Conservation (phyloP, 2,113 vertebrate genomes). For the Embiotoca jacksoni region DNA sequence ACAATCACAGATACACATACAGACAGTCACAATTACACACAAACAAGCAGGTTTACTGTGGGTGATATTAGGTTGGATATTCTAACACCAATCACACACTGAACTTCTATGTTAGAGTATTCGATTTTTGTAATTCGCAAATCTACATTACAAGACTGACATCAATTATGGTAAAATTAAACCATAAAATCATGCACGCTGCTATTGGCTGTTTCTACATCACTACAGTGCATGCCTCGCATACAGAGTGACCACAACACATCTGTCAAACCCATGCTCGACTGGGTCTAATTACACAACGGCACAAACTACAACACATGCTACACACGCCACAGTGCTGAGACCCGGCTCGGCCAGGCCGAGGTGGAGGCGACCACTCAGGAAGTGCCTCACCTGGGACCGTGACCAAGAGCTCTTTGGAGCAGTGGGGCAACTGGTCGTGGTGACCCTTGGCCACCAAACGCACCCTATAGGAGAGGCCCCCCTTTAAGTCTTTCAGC, state of each 20-base stretch:
- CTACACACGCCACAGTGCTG: constrained; percentile 39
- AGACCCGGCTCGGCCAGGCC: constrained; percentile 33
- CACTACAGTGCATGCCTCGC: constrained; percentile 57
- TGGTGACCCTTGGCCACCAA: constrained; percentile 91
- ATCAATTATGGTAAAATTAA: constrained; percentile 16
- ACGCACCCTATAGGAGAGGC: constrained; percentile 93
- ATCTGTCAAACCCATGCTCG: constrained; percentile 56
- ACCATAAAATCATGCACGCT: constrained; percentile 60
- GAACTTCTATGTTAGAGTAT: constrained; percentile 47
- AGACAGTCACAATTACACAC: constrained; percentile 34
- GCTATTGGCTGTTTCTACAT: constrained; percentile 36
- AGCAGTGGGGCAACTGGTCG: constrained; percentile 87
- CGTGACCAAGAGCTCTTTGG: constrained; percentile 91
- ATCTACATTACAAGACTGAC: constrained; percentile 37
- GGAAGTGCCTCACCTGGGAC: constrained; percentile 93
- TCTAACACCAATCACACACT: constrained; percentile 22
- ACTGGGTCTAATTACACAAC: constrained; percentile 25
- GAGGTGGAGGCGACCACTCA: constrained; percentile 42
- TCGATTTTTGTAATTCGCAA: constrained; percentile 11
- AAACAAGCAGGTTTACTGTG: constrained; percentile 29
- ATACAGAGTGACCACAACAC: constrained; percentile 45
- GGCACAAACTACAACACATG: constrained; percentile 45
- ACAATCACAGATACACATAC: constrained; percentile 7
- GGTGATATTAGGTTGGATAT: constrained; percentile 48
- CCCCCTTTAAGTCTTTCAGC: constrained; percentile 94